These are phyloP conservation scores for Threskiornis aethiopicus DNA, from an alignment of 2,797 vertebrate species.

Conservation along the genomic window DNA sequence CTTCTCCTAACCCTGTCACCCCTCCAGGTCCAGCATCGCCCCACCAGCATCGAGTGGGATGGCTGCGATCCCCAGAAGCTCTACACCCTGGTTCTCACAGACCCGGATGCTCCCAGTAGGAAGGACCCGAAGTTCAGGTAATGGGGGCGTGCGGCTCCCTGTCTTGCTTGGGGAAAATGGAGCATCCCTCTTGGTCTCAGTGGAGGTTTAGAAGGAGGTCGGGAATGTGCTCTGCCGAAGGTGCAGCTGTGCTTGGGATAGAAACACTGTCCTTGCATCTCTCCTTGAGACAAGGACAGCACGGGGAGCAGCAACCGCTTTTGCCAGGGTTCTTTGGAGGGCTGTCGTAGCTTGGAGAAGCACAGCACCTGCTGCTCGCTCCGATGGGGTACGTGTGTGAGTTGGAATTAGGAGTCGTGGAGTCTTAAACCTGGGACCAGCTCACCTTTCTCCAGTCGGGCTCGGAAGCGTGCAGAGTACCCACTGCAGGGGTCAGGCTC, in stretches of 20 bases:
- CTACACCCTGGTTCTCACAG: slow-evolving; percentile 90
- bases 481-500: accelerated
- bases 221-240: accelerated
- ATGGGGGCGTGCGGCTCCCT: accelerated
- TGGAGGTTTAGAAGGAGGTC: not conserved
- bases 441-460: not conserved
- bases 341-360: not conserved
- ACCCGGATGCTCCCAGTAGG: slow-evolving; percentile 93
- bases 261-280: not conserved
- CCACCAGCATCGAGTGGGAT: slow-evolving; percentile 87
- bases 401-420: not conserved
- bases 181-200: not conserved
- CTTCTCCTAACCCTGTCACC: not conserved
- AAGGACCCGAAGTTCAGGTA: slow-evolving; percentile 90
- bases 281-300: not conserved
- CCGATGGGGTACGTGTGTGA: accelerated
- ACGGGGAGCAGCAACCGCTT: not conserved
- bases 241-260: not conserved
- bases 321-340: not conserved
- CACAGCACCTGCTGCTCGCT: not conserved
- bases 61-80: slow-evolving; percentile 86
- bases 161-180: accelerated
- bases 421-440: not conserved
- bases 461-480: not conserved
- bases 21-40: slow-evolving; percentile 66